Conservation (phyloP, 2,797 vertebrate species). For the Silurus aristotelis region DNA sequence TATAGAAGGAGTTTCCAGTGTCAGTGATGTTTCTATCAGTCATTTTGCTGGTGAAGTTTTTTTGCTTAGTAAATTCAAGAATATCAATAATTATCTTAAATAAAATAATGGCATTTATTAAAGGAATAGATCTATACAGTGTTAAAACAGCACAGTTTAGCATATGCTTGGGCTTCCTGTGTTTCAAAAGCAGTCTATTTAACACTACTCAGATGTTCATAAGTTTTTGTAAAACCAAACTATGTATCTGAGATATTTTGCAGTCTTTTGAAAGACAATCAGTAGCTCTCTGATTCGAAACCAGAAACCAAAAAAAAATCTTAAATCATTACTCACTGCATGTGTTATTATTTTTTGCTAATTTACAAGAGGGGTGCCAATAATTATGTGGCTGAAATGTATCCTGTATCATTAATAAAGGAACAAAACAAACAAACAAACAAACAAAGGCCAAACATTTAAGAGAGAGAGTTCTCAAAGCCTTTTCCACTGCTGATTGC, state of each 20-base stretch:
- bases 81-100: no score
- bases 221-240: background rate
- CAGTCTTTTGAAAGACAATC: no score
- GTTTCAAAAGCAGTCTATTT: background rate
- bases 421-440: constrained; percentile 4
- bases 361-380: background rate
- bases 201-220: background rate
- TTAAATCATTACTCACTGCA: background rate
- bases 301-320: background rate
- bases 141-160: no score
- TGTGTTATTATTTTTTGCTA: background rate
- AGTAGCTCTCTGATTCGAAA: background rate
- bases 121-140: no score
- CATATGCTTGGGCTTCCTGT: background rate
- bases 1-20: no score
- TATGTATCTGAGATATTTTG: background rate
- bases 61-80: no score
- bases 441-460: background rate
- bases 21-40: no score
- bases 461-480: background rate
- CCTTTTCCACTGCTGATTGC: background rate
- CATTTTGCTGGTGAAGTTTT: no score
- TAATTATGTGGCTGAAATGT: background rate
- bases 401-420: background rate
- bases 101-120: no score